Evolutionary conservation across 92 coral and sea anemone species (phyloP).

Genomic region (Metridium senile): DNA sequence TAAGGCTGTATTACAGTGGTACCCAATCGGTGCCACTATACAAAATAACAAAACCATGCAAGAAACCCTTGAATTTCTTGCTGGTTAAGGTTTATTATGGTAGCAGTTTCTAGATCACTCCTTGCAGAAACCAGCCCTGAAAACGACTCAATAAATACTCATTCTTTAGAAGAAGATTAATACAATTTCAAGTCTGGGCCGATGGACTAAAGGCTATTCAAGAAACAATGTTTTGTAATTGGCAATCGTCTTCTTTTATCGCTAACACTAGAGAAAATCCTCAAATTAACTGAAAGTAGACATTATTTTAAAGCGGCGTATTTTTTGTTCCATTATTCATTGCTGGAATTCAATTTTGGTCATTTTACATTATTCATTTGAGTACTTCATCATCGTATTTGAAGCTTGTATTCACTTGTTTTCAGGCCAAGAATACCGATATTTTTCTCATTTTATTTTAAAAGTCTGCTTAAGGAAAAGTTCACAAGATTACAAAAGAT

Average conservation of each 20-base stretch:
- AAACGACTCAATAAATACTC: neutral
- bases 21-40: neutral
- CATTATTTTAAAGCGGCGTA: neutral
- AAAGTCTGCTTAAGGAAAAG: neutral
- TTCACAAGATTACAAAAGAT: neutral
- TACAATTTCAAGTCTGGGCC: no score
- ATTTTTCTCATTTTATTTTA: neutral
- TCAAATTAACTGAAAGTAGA: neutral
- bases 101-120: neutral
- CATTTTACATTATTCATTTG: constrained; percentile 1
- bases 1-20: neutral
- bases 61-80: neutral
- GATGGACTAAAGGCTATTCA: no score
- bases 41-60: neutral
- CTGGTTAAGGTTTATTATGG: neutral
- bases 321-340: neutral
- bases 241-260: neutral
- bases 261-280: neutral
- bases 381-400: neutral
- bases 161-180: neutral
- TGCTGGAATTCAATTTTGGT: neutral
- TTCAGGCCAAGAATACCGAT: neutral
- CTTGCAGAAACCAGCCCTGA: neutral
- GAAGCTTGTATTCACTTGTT: neutral
- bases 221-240: no score